Conservation (phyloP, 37 sponge, comb jelly and placozoan species). For the Corticium candelabrum region DNA sequence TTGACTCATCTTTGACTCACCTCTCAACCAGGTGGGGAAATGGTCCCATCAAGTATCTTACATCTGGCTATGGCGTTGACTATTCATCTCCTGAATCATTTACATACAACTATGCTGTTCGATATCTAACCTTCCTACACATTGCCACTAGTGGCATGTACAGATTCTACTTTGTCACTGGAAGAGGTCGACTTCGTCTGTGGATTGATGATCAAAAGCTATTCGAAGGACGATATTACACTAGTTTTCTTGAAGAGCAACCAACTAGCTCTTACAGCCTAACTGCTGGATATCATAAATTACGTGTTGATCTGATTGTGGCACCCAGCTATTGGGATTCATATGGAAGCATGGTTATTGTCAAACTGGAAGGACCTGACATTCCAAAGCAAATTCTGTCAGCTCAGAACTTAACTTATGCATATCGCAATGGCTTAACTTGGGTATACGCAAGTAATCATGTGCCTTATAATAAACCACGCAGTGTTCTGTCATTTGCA, state of each 20-base stretch:
- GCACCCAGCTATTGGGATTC: not conserved
- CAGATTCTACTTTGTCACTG: not conserved
- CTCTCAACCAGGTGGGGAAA: not conserved
- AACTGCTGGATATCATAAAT: not conserved
- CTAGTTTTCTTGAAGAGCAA: not conserved
- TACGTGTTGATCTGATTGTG: not conserved
- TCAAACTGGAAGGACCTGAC: not conserved
- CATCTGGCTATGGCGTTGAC: not conserved
- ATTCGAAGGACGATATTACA: not conserved
- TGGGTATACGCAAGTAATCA: not conserved
- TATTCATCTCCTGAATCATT: not conserved
- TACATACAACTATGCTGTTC: constrained; percentile 5
- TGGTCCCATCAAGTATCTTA: not conserved
- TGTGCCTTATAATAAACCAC: not conserved
- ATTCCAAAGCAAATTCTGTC: no score
- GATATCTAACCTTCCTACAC: not conserved
- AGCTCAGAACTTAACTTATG: no score
- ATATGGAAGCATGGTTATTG: not conserved
- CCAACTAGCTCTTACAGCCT: not conserved
- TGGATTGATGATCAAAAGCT: not conserved
- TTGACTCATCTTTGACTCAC: not conserved
- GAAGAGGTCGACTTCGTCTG: not conserved
- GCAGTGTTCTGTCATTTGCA: not conserved
- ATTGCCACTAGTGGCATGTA: not conserved
- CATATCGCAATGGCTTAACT: not conserved